These are phyloP conservation scores for Podarcis siculus DNA, from an alignment of 2,797 vertebrate species.

Conservation along the genomic window DNA sequence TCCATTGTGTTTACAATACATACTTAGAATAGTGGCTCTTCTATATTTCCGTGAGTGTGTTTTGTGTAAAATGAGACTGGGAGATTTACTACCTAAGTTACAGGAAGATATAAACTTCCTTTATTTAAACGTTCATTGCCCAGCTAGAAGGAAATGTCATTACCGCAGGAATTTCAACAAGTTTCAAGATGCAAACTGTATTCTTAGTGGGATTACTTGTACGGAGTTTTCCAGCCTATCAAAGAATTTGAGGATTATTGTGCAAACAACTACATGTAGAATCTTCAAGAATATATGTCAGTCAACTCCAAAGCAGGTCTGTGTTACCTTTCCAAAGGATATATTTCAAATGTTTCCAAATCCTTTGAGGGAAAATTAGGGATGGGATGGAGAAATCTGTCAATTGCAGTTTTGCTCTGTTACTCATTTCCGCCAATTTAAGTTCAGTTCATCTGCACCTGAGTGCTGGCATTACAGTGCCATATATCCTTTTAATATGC, in stretches of 20 bases:
- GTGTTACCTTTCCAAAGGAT: background rate
- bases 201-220: conserved; percentile 44
- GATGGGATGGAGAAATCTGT: too few species aligned
- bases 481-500: too few species aligned
- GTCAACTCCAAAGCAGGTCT: background rate
- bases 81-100: conserved; percentile 30
- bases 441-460: too few species aligned
- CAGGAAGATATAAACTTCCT: conserved; percentile 20
- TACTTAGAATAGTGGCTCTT: conserved; percentile 5
- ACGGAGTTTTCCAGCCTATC: conserved; percentile 14
- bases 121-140: conserved; percentile 26
- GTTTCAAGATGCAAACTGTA: conserved; percentile 30
- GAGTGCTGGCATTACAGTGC: too few species aligned
- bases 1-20: background rate
- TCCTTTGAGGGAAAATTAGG: background rate
- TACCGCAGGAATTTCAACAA: conserved; percentile 37
- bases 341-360: conserved; percentile 29
- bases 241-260: conserved; percentile 25
- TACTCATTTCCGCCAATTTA: too few species aligned
- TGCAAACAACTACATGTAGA: conserved; percentile 10
- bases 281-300: conserved; percentile 25
- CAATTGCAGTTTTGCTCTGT: too few species aligned
- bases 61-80: background rate
- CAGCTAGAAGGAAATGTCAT: conserved; percentile 49
- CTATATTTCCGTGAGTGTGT: background rate